Percentiles rank a stretch among this genome's conserved stretches.
Evolutionary conservation across 2,113 vertebrate species (phyloP).

Genomic region (Columba janthina): DNA sequence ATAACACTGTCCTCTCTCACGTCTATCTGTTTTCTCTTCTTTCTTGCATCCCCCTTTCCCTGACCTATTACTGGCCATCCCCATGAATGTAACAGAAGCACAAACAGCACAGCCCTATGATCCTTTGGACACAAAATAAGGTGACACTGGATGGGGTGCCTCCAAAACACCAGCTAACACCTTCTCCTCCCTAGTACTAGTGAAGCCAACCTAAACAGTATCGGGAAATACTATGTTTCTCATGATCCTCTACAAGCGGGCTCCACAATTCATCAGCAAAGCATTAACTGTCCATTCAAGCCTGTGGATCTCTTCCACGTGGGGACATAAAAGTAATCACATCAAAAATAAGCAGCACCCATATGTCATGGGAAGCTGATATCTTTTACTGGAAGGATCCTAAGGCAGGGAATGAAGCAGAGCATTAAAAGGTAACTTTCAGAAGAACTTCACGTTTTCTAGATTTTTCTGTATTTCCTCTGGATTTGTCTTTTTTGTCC

Average conservation of each 20-base stretch:
- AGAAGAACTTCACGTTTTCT: background rate
- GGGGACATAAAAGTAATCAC: background rate
- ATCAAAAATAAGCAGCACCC: background rate
- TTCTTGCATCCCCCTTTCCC: background rate
- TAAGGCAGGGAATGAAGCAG: background rate
- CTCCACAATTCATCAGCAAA: background rate
- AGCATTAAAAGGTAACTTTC: background rate
- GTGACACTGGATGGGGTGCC: background rate
- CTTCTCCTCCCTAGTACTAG: background rate
- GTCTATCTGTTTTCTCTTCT: background rate
- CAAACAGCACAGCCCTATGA: background rate
- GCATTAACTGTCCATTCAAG: background rate
- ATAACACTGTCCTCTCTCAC: background rate
- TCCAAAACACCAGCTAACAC: background rate
- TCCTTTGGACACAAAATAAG: background rate
- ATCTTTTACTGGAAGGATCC: background rate
- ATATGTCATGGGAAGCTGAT: background rate
- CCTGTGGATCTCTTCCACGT: background rate
- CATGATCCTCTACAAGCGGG: background rate
- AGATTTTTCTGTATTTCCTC: background rate
- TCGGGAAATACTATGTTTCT: background rate
- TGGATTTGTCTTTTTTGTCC: background rate
- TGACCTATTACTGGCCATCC: background rate
- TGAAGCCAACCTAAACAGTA: background rate
- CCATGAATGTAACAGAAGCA: background rate